Evolutionary conservation across 1,140 invertebrate genomes (phyloP).

Genomic region (Eupeodes corollae): DNA sequence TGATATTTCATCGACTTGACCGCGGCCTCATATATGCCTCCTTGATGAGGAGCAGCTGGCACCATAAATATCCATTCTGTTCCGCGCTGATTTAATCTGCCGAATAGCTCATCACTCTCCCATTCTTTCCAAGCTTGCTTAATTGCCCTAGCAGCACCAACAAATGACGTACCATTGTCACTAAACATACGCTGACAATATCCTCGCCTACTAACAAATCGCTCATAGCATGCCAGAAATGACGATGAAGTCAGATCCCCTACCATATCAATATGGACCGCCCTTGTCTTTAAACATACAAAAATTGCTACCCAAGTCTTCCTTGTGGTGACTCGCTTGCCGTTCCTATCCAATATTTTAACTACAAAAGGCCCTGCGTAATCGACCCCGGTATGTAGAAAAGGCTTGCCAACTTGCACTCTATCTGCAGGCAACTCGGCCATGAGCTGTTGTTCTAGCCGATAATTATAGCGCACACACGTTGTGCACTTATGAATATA

Average conservation of each 20-base stretch:
- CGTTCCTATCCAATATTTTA: constrained; percentile 10
- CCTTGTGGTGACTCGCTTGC: constrained; percentile 5
- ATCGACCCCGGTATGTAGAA: constrained; percentile 19
- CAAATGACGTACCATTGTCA: not conserved
- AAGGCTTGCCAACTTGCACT: constrained; percentile 15
- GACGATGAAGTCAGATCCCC: constrained; percentile 13
- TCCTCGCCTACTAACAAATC: constrained; percentile 20
- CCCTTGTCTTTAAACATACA: constrained; percentile 13
- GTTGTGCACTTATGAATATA: no score
- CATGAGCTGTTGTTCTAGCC: no score
- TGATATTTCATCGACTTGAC: no score
- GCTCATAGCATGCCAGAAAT: constrained; percentile 21
- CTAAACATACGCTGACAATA: constrained; percentile 4
- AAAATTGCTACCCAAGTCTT: constrained; percentile 17
- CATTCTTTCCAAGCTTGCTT: no score
- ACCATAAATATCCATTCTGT: no score
- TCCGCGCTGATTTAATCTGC: no score
- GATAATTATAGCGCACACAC: no score
- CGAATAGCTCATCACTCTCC: no score
- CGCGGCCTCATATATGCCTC: no score
- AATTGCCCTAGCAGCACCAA: no score
- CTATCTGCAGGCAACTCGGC: constrained; percentile 1
- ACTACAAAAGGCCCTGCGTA: constrained; percentile 18
- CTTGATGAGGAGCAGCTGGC: no score
- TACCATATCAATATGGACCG: constrained; percentile 18